Conservation (phyloP, 2,113 vertebrate genomes). For the Mungos mungo region DNA sequence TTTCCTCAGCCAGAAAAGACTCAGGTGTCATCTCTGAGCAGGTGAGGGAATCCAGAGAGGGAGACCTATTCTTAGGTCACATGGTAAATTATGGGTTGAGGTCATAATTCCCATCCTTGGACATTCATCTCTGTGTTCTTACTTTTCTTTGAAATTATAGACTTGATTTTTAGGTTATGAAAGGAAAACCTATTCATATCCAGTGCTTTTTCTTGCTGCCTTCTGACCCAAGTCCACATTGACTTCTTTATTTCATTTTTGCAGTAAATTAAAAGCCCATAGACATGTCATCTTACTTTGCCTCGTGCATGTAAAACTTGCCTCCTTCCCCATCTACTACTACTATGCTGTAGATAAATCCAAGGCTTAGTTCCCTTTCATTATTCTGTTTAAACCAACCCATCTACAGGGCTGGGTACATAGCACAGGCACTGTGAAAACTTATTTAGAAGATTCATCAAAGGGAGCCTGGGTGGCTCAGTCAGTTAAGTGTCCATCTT, state of each 20-base stretch:
- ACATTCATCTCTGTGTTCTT: not conserved
- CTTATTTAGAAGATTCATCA: not conserved
- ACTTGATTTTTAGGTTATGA: not conserved
- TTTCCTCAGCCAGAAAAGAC: not conserved
- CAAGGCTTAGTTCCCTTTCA: not conserved
- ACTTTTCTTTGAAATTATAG: slow-evolving; percentile 2
- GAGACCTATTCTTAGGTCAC: not conserved
- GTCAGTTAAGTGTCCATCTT: too few species aligned
- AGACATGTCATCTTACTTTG: not conserved
- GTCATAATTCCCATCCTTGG: not conserved
- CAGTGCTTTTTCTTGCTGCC: not conserved
- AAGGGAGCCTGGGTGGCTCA: too few species aligned
- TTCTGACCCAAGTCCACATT: not conserved
- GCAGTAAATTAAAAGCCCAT: not conserved
- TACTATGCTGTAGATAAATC: not conserved
- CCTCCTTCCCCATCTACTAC: not conserved
- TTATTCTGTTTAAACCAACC: not conserved
- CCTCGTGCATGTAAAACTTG: not conserved
- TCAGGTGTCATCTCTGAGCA: rapidly evolving
- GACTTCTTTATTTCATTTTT: slow-evolving; percentile 27
- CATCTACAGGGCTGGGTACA: not conserved
- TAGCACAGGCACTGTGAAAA: not conserved
- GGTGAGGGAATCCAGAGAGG: not conserved
- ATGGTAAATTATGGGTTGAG: not conserved
- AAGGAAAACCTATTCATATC: not conserved